These are phyloP conservation scores for Polyommatus icarus DNA, from an alignment of 2,888 invertebrate genomes.

Conservation along the genomic window DNA sequence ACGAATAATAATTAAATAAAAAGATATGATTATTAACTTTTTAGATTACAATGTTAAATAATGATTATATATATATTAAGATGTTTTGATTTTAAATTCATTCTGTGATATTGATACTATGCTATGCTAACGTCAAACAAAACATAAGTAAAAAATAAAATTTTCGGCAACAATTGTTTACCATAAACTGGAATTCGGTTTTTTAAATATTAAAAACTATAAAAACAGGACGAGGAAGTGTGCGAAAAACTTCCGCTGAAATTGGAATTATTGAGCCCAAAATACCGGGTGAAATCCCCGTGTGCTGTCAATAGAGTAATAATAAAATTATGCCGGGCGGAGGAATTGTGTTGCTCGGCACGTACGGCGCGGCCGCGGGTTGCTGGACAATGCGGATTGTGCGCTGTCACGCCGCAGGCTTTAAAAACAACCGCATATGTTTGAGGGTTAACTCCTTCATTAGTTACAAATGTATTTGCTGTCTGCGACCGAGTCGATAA, in stretches of 20 bases:
- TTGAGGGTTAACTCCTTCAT: background rate
- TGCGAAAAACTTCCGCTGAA: background rate
- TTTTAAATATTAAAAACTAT: background rate
- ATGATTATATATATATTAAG: too few relatives aligned
- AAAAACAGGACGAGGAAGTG: conserved; percentile 11
- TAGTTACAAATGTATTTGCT: too few relatives aligned
- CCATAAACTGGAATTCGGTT: background rate
- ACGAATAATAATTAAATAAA: too few relatives aligned
- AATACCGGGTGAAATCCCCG: background rate
- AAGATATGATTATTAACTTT: too few relatives aligned
- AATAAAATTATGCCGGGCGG: conserved; percentile 41
- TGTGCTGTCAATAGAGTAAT: conserved; percentile 36
- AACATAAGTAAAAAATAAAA: background rate
- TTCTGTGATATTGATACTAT: background rate
- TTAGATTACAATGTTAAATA: too few relatives aligned
- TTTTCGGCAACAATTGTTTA: background rate
- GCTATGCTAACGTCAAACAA: background rate
- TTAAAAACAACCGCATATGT: background rate
- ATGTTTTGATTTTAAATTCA: too few relatives aligned
- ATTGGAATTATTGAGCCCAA: conserved; percentile 12
- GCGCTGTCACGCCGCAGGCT: conserved; percentile 47
- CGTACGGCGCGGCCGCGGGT: conserved; percentile 58
- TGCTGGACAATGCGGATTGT: conserved; percentile 50
- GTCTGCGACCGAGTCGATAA: too few relatives aligned
- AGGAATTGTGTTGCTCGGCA: conserved; percentile 56